phyloP scores from a whole-genome alignment of 2,113 vertebrate species.

The Neogobius melanostomus region DNA sequence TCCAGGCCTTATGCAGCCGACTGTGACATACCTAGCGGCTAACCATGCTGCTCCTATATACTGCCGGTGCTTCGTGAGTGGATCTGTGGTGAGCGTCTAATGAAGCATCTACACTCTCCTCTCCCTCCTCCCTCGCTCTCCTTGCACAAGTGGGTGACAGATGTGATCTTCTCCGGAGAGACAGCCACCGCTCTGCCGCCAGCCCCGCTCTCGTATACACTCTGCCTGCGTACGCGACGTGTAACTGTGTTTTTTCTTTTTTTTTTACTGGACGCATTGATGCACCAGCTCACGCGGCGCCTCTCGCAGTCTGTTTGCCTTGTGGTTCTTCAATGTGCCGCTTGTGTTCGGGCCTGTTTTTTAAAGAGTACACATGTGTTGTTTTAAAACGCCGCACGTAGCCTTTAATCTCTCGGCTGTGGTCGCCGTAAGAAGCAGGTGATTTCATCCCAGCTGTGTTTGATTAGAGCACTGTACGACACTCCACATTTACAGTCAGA shows the following conservation, averaged over 20 bases:
- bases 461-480: conserved; percentile 16
- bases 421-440: conserved; percentile 30
- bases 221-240: conserved; percentile 1
- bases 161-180: conserved; percentile 59
- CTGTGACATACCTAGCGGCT: not conserved
- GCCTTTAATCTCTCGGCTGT: conserved; percentile 35
- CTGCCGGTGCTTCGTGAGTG: conserved; percentile 28
- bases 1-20: not conserved
- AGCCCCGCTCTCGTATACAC: conserved; percentile 24
- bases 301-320: conserved; percentile 18
- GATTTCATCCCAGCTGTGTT: conserved; percentile 24
- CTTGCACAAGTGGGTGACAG: conserved; percentile 64
- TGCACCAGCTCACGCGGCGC: conserved; percentile 20
- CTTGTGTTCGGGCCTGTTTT: conserved; percentile 13
- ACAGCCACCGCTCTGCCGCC: conserved; percentile 46
- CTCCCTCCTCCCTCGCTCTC: conserved; percentile 14
- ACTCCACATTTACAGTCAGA: conserved; percentile 3
- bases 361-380: conserved; percentile 15
- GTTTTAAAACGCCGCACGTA: conserved; percentile 21
- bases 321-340: conserved; percentile 9
- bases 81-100: conserved; percentile 36
- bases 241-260: conserved; percentile 14
- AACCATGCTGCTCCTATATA: conserved; percentile 12
- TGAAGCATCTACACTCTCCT: conserved; percentile 33
- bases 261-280: conserved; percentile 1